Evolutionary conservation across 2,888 invertebrate genomes (phyloP).

Genomic region (Philhelius pedissequus): DNA sequence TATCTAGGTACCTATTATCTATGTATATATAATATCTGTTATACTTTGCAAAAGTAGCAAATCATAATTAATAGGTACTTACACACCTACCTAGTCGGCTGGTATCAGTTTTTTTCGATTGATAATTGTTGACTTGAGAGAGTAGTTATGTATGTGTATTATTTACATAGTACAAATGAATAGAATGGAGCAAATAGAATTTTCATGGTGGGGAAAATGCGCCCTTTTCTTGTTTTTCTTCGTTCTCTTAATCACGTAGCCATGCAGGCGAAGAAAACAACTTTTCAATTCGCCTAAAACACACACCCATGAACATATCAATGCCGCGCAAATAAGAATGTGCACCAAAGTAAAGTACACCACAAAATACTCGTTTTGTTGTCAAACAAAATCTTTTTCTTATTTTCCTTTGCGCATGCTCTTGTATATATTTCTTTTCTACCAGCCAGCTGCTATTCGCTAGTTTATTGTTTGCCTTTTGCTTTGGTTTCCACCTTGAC

Average conservation of each 20-base stretch:
- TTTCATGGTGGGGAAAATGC: constrained; percentile 23
- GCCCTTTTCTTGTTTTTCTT: constrained; percentile 43
- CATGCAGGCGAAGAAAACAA: constrained; percentile 60
- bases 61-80: too few relatives aligned
- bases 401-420: constrained; percentile 47
- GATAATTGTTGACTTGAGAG: background rate
- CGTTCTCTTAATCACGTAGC: constrained; percentile 47
- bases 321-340: constrained; percentile 3
- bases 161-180: too few relatives aligned
- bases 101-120: too few relatives aligned
- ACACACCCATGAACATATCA: background rate
- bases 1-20: constrained; percentile 17
- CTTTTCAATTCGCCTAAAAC: constrained; percentile 56
- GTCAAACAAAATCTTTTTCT: constrained; percentile 59
- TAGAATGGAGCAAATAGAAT: background rate
- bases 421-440: constrained; percentile 7
- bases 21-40: too few relatives aligned
- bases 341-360: background rate
- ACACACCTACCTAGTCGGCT: background rate
- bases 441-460: constrained; percentile 57
- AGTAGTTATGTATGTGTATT: background rate
- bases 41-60: background rate
- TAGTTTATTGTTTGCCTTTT: constrained; percentile 35
- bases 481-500: constrained; percentile 27
- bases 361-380: constrained; percentile 54